phyloP scores from a whole-genome alignment of 2,113 vertebrate genomes.

The Merops nubicus region DNA sequence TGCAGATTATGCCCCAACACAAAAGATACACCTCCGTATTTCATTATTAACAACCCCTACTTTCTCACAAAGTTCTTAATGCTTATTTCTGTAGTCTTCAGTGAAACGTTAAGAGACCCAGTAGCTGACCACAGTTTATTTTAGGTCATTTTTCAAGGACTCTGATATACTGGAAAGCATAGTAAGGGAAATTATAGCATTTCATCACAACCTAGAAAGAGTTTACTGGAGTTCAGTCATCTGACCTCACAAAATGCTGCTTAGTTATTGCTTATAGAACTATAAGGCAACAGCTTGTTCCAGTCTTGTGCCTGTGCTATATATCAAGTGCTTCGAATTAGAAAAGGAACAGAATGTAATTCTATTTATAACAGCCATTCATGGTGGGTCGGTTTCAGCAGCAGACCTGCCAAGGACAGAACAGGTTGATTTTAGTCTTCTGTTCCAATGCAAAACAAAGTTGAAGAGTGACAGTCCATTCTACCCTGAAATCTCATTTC shows the following conservation, averaged over 20 bases:
- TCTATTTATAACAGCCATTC: conserved; percentile 35
- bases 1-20: neutral
- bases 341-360: neutral
- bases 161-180: conserved; percentile 40
- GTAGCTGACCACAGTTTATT: conserved; percentile 30
- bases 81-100: neutral
- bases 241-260: neutral
- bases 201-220: conserved; percentile 28
- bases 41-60: neutral
- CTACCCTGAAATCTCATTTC: neutral
- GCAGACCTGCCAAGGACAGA: neutral
- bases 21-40: neutral
- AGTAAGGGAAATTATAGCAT: neutral
- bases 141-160: conserved; percentile 49
- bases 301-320: neutral
- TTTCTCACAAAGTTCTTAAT: neutral
- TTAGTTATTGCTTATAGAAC: neutral
- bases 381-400: neutral
- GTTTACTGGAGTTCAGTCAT: conserved; percentile 42
- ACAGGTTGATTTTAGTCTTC: neutral
- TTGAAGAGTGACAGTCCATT: neutral
- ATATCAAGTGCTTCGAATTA: neutral
- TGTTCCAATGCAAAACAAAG: neutral
- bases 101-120: neutral
- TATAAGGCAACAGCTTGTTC: neutral